Base-by-base conservation (phyloP, 2,888 invertebrate genomes). In the Volucella zonaria region DNA sequence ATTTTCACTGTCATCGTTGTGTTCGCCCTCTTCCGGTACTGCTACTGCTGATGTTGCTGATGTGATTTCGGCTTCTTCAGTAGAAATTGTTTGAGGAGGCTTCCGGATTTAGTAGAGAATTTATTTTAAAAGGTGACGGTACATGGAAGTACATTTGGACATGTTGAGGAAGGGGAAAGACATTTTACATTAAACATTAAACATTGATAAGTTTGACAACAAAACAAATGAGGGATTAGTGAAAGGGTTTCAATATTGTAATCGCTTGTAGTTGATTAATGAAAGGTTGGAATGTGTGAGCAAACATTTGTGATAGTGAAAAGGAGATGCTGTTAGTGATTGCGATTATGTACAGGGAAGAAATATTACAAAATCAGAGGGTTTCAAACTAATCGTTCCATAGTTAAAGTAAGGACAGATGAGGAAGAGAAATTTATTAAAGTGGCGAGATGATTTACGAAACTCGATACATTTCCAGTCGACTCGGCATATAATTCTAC, bases 81-180 rank as follows among this genome's bases (percentile, higher is more conserved):
- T 73, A 14, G 61, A 42, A 71, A 67, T 73, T 62, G 66, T 45
- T 43, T 67, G 82, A 43, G 82, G 31, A 49, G 49, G 49, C 79
- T 80, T 76, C 67, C 12, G 49, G 70, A 23, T 62, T 47, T 52
- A 40, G 64, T 47, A 47, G 49, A 31, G 15, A 67, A 31, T 59
- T 54, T 42, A 14, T 54, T 70, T 62, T 61, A 10, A 56, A 31
- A 31, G 52, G 31, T 71, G 49, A 51, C 74, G 31, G 31, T 31
- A 74, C 40, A 78, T 66, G 61, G 66, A 79, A 49, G 18, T 71
- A 83, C 74, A 79, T 70, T 31, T 70, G 15, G 66, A 79, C 74
- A 83, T 79, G 70, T 56, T 68, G 73, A 45, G 78, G 68, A 83
- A 83, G 59, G 54, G 79, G 66, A 79, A 59, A 83, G 64, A 83